Evolutionary conservation across 2,113 vertebrate species (phyloP), one percentile per base, ranked within the genome.

Genomic region (Morone saxatilis): DNA sequence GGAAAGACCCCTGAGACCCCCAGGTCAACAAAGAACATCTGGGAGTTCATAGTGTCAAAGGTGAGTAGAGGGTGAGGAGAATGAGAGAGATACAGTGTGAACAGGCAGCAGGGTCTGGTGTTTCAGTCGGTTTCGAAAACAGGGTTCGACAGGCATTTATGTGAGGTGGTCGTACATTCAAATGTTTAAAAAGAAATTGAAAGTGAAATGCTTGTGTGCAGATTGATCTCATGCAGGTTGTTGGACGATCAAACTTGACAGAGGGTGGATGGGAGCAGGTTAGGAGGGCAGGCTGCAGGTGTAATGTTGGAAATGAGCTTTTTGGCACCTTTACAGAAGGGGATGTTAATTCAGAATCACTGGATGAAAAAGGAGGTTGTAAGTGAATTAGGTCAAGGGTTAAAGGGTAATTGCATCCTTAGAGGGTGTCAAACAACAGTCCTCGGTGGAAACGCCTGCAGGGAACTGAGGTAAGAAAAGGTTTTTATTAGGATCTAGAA

Each of bases 341-440:
- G 31, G 31, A 60, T 31, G 40, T 53, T 56, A 65, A 83, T 59
- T 73, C 59, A 47, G 50, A 81, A 47, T 59, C 31, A 12, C 19
- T 48, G 38, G 17, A 36, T n/a, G 40, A 48, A 31, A 70, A 48
- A 53, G 41, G 53, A 65, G 71, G 73, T 6, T 36, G 66, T 10
- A 9, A 60, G 72, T 31, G 83, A 88, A 87, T 67, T 75, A 57
- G 68, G 61, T 85, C 66, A 86, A 48, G 51, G 56, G 62, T 81
- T 62, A 87, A 76, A 82, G 86, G 81, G 61, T 90, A 88, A 90
- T 90, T 89, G 84, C 62, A 57, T 86, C 71, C 72, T 80, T 17
- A 19, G 43, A 78, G 74, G 54, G 54, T 54, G 14, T 63, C 69
- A 76, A 31, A 71, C 54, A 47, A 4, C 40, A 5, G 45, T 48